phyloP scores from a whole-genome alignment of 2,113 vertebrate genomes.

The Oryzias woworae region DNA sequence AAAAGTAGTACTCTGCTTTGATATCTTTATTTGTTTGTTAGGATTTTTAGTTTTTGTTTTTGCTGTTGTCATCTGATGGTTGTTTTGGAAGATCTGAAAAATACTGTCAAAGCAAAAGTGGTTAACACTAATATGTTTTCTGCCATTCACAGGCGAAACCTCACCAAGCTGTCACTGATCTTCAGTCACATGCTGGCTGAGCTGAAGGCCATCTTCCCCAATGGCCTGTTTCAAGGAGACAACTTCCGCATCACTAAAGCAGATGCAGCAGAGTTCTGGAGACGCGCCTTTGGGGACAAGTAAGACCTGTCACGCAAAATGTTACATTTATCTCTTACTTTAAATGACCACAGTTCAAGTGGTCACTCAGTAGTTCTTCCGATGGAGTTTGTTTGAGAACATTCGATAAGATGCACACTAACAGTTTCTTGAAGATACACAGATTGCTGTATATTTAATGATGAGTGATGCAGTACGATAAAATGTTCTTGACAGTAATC shows the following conservation, averaged over 20 bases:
- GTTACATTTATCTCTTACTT: background rate
- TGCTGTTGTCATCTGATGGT: background rate
- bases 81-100: background rate
- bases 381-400: too few species aligned
- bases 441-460: too few species aligned
- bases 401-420: too few species aligned
- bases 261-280: constrained; percentile 98
- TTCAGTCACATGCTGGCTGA: constrained; percentile 99
- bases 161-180: constrained; percentile 96
- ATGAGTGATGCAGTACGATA: too few species aligned
- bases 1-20: too few species aligned
- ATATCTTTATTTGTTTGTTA: too few species aligned
- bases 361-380: too few species aligned
- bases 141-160: constrained; percentile 82
- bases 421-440: too few species aligned
- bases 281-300: constrained; percentile 96
- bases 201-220: constrained; percentile 97
- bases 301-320: constrained; percentile 68
- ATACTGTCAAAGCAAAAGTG: background rate
- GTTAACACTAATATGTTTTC: background rate
- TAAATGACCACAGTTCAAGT: background rate
- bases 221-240: constrained; percentile 94
- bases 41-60: background rate
- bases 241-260: constrained; percentile 98
- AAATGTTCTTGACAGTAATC: too few species aligned